Evolutionary conservation across 2,888 invertebrate genomes (phyloP).

Genomic region (Agrilus biguttatus): DNA sequence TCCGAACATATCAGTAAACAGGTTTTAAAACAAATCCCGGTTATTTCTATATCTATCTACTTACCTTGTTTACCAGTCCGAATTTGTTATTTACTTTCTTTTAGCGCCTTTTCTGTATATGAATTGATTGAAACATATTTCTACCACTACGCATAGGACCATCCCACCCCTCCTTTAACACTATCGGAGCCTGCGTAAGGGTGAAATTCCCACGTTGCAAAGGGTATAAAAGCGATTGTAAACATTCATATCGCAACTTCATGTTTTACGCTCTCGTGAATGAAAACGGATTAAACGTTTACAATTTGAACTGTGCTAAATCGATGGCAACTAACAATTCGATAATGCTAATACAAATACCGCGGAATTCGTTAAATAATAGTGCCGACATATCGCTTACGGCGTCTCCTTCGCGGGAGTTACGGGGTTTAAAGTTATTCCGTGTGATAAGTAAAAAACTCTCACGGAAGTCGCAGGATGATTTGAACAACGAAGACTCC

Average conservation of each 20-base stretch:
- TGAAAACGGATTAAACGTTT: constrained; percentile 2
- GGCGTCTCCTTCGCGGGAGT: constrained; percentile 39
- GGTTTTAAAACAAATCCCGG: no score
- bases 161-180: no score
- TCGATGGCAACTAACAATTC: constrained; percentile 13
- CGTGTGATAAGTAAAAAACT: constrained; percentile 50
- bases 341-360: constrained; percentile 18
- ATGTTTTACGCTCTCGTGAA: constrained; percentile 6
- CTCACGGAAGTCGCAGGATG: constrained; percentile 37
- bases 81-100: no score
- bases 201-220: constrained; percentile 18
- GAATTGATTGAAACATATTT: no score
- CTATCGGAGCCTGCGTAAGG: constrained; percentile 13
- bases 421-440: constrained; percentile 48
- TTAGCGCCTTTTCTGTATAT: no score
- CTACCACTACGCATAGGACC: no score
- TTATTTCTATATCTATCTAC: no score
- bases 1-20: no score
- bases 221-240: constrained; percentile 21
- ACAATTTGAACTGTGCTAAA: constrained; percentile 6
- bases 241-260: constrained; percentile 15
- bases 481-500: constrained; percentile 32
- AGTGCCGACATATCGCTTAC: constrained; percentile 32
- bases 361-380: constrained; percentile 13
- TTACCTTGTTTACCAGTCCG: no score